A percentile compares a stretch with the other conserved stretches of the same genome.
Conservation (phyloP, 2,113 vertebrate genomes). For the Opisthocomus hoazin region DNA sequence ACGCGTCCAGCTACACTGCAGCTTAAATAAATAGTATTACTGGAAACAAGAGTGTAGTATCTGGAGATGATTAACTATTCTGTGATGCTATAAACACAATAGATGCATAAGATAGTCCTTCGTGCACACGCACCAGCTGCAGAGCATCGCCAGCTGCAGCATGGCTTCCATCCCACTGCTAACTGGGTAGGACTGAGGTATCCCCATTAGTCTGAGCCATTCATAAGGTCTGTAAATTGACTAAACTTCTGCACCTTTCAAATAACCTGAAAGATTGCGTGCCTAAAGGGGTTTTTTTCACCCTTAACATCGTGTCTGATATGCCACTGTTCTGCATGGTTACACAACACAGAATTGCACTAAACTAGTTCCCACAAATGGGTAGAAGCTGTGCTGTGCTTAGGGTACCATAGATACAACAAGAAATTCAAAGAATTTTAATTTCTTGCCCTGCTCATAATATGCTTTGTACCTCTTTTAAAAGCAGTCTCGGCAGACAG, state of each 20-base stretch:
- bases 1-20: background rate
- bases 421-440: background rate
- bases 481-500: background rate
- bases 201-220: background rate
- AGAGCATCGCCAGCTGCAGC: background rate
- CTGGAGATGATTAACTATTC: background rate
- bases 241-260: background rate
- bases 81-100: background rate
- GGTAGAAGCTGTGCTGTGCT: background rate
- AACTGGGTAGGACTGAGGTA: background rate
- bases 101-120: background rate
- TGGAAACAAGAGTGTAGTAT: background rate
- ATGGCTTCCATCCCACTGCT: background rate
- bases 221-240: background rate
- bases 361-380: background rate
- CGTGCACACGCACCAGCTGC: background rate
- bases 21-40: background rate
- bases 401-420: background rate
- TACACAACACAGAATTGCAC: background rate
- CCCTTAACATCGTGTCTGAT: background rate
- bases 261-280: background rate
- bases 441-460: background rate
- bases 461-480: background rate
- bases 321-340: background rate
- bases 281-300: background rate